A percentile compares a stretch with the other conserved stretches of the same genome.
phyloP scores from a whole-genome alignment of 2,888 invertebrate genomes.

The Carpatolechia fugitivella region DNA sequence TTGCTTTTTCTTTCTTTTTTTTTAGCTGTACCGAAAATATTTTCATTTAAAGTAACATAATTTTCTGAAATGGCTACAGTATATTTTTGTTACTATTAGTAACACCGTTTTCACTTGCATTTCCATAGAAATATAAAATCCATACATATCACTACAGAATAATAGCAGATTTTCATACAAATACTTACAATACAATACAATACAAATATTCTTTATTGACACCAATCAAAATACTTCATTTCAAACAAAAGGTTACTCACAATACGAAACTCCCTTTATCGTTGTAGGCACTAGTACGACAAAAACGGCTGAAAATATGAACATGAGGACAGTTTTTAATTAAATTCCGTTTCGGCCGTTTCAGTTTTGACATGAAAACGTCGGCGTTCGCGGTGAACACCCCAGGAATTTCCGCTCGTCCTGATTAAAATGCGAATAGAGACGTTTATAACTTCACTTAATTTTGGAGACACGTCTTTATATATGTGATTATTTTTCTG shows the following conservation, averaged over 20 bases:
- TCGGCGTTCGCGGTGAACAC: conserved; percentile 45
- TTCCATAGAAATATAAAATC: too few species aligned
- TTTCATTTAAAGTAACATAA: too few species aligned
- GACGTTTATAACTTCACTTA: background rate
- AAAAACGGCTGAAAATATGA: conserved; percentile 17
- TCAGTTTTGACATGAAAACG: conserved; percentile 63
- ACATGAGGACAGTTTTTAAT: conserved; percentile 49
- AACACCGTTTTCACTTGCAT: too few species aligned
- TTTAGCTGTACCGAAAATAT: too few species aligned
- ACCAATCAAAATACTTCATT: background rate
- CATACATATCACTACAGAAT: too few species aligned
- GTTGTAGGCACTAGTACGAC: background rate
- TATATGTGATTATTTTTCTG: background rate
- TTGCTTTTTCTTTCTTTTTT: too few species aligned
- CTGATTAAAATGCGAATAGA: conserved; percentile 2
- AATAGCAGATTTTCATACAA: too few species aligned
- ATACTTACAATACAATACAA: background rate
- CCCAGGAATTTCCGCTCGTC: conserved; percentile 35
- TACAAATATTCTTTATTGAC: too few species aligned
- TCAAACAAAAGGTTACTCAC: background rate
- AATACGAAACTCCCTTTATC: background rate
- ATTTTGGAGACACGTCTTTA: background rate
- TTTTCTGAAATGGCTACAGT: too few species aligned
- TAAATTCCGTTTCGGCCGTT: conserved; percentile 57
- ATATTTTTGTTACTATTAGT: too few species aligned